Percentiles rank a stretch among this genome's conserved stretches.
Evolutionary conservation across 2,888 invertebrate genomes (phyloP).

Genomic region (Papilio gigon): DNA sequence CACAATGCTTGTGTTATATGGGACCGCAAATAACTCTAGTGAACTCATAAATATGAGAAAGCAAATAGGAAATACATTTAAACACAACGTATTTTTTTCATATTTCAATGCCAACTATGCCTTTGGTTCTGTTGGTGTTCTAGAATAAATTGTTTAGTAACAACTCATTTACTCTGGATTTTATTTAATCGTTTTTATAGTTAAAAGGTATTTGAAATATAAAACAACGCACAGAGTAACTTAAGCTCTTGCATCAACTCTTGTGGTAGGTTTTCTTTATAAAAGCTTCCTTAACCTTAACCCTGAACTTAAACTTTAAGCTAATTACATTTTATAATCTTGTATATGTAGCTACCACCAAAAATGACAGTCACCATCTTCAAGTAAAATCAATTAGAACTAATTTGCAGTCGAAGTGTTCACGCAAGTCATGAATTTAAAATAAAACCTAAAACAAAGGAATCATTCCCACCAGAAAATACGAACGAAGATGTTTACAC

Average conservation of each 20-base stretch:
- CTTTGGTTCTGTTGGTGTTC: constrained; percentile 9
- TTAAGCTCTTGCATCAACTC: too few species aligned
- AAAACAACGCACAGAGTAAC: not conserved
- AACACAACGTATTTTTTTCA: constrained; percentile 1
- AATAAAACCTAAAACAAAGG: constrained; percentile 7
- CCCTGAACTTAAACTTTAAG: too few species aligned
- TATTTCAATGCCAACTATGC: constrained; percentile 12
- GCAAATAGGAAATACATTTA: constrained; percentile 20
- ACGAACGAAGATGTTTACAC: constrained; percentile 7
- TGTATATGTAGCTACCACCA: too few species aligned
- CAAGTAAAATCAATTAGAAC: too few species aligned
- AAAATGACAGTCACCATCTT: too few species aligned
- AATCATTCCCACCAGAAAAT: constrained; percentile 4
- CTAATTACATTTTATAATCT: too few species aligned
- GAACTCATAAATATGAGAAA: not conserved
- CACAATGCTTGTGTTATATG: not conserved
- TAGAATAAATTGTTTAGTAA: not conserved
- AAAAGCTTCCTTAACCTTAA: too few species aligned
- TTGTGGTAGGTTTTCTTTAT: too few species aligned
- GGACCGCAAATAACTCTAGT: not conserved
- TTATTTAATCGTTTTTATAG: not conserved
- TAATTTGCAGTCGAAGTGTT: too few species aligned
- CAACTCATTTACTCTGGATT: not conserved
- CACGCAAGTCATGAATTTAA: constrained; percentile 4
- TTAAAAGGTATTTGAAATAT: not conserved